A percentile compares a stretch with the other conserved stretches of the same genome.
Conservation (phyloP, 2,888 invertebrate species). For the Plemyria rubiginata region DNA sequence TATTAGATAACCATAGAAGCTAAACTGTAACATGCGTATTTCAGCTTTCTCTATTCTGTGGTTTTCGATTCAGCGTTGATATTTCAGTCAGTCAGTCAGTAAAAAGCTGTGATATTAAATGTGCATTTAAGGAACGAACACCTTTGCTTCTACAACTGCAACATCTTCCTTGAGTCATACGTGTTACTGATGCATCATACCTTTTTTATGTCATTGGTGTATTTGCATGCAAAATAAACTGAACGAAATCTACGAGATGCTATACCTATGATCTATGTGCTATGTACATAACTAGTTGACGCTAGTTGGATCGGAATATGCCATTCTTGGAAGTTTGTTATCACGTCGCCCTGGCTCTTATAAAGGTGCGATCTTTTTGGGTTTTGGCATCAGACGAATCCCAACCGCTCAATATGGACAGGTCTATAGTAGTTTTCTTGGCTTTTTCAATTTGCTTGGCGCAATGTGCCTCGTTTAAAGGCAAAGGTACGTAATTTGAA, state of each 20-base stretch:
- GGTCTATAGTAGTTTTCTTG: constrained; percentile 36
- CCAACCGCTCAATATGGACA: constrained; percentile 42
- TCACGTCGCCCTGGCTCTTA: constrained; percentile 33
- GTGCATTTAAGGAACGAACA: background rate
- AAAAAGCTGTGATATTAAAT: no score
- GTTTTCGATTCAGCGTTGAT: no score
- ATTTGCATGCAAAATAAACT: background rate
- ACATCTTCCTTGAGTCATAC: background rate
- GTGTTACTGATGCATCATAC: background rate
- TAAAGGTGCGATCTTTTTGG: constrained; percentile 34
- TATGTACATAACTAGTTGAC: constrained; percentile 27
- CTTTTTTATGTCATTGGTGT: background rate
- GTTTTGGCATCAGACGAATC: constrained; percentile 30
- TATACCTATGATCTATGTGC: background rate
- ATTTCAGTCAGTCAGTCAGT: no score
- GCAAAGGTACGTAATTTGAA: constrained; percentile 38
- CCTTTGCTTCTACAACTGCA: background rate
- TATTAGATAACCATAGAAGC: no score
- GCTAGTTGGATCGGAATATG: constrained; percentile 13
- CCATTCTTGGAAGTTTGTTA: constrained; percentile 32
- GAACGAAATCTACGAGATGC: background rate
- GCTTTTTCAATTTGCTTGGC: constrained; percentile 41
- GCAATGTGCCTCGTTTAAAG: constrained; percentile 40
- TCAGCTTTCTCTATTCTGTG: no score
- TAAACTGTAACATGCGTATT: no score